phyloP scores from a whole-genome alignment of 1,140 invertebrate species.

The Trichonephila clavipes region DNA sequence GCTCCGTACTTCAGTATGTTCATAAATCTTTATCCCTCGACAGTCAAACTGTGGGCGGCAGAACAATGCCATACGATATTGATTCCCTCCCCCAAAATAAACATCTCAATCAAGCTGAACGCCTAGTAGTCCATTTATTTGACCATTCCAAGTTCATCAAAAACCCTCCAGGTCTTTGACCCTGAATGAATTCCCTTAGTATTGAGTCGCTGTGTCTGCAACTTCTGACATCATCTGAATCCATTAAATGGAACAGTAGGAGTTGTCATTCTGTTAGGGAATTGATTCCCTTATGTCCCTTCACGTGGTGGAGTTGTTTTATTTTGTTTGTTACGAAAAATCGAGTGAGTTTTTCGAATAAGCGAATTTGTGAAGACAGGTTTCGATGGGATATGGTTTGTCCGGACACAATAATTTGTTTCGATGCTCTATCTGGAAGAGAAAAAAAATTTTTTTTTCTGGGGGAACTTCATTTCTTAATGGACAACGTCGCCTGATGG shows the following conservation, averaged over 20 bases:
- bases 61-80: slow-evolving; percentile 48
- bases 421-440: not conserved
- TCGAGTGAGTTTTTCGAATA: slow-evolving; percentile 12
- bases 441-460: not conserved
- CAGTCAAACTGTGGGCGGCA: not conserved
- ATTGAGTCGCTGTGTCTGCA: not conserved
- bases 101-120: slow-evolving; percentile 21
- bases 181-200: not conserved
- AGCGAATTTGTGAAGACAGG: not conserved
- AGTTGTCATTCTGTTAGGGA: not conserved
- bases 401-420: not conserved
- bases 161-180: not conserved
- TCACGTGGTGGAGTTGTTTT: not conserved
- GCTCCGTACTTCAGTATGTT: not conserved
- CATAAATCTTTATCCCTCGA: not conserved
- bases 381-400: not conserved
- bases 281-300: slow-evolving; percentile 10
- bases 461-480: not conserved
- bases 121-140: not conserved
- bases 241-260: not conserved
- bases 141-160: slow-evolving; percentile 35
- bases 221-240: slow-evolving; percentile 27
- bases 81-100: slow-evolving; percentile 15
- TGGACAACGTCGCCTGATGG: not conserved
- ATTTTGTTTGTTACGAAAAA: not conserved